These are phyloP conservation scores for Danio rerio DNA, from an alignment of 2,113 vertebrate genomes.

Conservation along the genomic window GRCz12tu NC_133194.1:39944501-39945000, in stretches of 20 bases:
- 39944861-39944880: no score
- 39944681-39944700: conserved; percentile 5
- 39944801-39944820: no score
- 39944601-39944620: neutral
- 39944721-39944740: neutral
- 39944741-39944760: neutral
- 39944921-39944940: no score
- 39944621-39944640: conserved; percentile 22
- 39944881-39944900: no score
- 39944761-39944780: neutral
- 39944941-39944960: no score
- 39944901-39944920: no score
- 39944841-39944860: no score
- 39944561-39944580: conserved; percentile 17
- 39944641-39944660: conserved; percentile 44
- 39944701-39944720: neutral
- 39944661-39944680: conserved; percentile 53
- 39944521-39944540: conserved; percentile 13
- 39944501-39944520: conserved; percentile 23
- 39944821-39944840: no score
- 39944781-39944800: neutral
- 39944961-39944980: no score
- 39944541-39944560: conserved; percentile 20
- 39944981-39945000: no score
- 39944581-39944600: conserved; percentile 16